Conservation (phyloP, 2,888 invertebrate species). For the Allolobophora icterica region DNA sequence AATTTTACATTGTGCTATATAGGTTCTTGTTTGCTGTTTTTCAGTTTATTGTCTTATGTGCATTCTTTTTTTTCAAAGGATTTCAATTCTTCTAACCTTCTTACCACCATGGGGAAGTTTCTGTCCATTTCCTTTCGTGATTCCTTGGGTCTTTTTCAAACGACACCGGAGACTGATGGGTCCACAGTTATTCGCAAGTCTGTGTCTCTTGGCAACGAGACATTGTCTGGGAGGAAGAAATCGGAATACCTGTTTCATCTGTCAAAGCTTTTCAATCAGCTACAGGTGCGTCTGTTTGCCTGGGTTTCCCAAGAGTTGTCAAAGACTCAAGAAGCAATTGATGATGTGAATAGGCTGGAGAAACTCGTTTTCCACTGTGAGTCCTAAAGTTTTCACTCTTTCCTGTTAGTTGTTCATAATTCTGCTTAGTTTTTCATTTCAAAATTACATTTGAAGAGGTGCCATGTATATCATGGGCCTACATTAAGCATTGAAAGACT, state of each 20-base stretch:
- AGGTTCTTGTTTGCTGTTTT: neutral
- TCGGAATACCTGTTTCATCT: neutral
- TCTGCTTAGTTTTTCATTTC: neutral
- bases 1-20: neutral
- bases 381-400: neutral
- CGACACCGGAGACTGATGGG: neutral
- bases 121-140: neutral
- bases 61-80: neutral
- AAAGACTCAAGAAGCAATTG: neutral
- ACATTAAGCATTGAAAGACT: too few relatives aligned
- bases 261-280: neutral
- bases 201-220: neutral
- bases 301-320: neutral
- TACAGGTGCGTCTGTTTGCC: neutral
- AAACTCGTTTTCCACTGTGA: neutral
- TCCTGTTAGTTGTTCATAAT: neutral
- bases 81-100: neutral
- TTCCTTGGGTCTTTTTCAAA: neutral
- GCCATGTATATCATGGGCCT: neutral
- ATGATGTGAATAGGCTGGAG: neutral
- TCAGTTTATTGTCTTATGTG: neutral
- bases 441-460: neutral
- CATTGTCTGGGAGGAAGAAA: constrained; percentile 24
- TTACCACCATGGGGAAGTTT: neutral
- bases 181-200: neutral